Base-by-base conservation (phyloP, 2,113 vertebrate species). In the Ifrita kowaldi region DNA sequence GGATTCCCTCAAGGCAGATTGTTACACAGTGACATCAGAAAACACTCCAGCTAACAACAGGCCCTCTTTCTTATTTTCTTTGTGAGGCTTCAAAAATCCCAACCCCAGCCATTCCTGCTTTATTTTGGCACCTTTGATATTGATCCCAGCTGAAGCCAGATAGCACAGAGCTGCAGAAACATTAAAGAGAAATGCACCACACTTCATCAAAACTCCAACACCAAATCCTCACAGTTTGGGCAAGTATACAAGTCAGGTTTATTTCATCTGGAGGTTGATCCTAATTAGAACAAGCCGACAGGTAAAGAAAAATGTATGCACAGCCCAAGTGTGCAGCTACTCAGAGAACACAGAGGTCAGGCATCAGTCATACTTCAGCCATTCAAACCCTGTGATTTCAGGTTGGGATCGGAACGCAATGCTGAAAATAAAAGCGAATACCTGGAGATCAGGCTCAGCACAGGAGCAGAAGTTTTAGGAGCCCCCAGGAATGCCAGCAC, bases 41-140 rank as follows among this genome's bases (percentile, higher is more conserved):
- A 95, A 91, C 49, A 53, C 53, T 50, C 53, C 49, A 82, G 49
- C 71, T 67, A 89, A 93, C 79, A 91, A 69, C 87, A 88, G 79
- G 39, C 60, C 24, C n/a, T 94, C 84, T 77, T 92, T 86, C 84
- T 68, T 89, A 32, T 84, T 89, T 93, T 90, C 68, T 90, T 87
- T 71, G 47, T 94, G 37, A 91, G 81, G 69, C 60, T 89, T 79
- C 69, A 60, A 91, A 89, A 92, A 94, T 73, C 56, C 73, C 89
- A 75, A 77, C 55, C 30, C 3, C 82, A 94, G 79, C 67, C 83
- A 89, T 65, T 92, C 74, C 84, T 92, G 62, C 94, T 96, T 94
- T 94, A 86, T 89, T 94, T 93, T 96, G 89, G 93, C 89, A 95
- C 73, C 80, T 94, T 64, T 47, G 44, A 62, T 89, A 79, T 78